Conservation (phyloP, 2,113 vertebrate genomes). For the Micronycteris hirsuta region DNA sequence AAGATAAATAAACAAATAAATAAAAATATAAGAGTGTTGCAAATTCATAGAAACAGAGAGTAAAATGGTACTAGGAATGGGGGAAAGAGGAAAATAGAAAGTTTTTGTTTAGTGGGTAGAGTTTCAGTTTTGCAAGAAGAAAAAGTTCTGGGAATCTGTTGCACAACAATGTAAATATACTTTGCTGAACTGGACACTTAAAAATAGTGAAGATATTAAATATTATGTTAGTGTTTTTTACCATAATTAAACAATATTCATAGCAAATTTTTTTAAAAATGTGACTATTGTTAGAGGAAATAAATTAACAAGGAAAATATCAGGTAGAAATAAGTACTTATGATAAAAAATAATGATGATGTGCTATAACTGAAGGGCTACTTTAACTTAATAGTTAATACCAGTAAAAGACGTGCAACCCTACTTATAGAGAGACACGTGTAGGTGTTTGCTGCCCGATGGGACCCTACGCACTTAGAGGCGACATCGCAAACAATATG, state of each 20-base stretch:
- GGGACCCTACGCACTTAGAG: neutral
- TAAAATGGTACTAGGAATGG: neutral
- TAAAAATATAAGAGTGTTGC: neutral
- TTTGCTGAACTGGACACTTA: neutral
- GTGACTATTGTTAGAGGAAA: neutral
- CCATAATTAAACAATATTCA: neutral
- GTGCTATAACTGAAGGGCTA: neutral
- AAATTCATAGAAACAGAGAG: slow-evolving; percentile 25
- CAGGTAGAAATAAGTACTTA: neutral
- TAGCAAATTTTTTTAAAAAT: neutral
- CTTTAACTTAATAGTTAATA: neutral
- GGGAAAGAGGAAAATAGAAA: neutral
- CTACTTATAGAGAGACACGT: neutral
- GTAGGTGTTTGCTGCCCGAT: neutral
- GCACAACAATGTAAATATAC: neutral
- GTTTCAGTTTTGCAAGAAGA: slow-evolving; percentile 25
- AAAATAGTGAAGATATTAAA: neutral
- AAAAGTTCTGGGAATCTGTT: neutral
- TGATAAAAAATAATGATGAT: neutral
- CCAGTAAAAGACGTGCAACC: neutral
- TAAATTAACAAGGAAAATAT: neutral
- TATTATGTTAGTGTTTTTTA: neutral
- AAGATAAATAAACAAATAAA: too few relatives aligned
- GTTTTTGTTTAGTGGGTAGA: neutral
- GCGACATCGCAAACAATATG: neutral